These are phyloP conservation scores for Brachionus calyciflorus DNA, from an alignment of 1,140 invertebrate genomes.

Conservation along the genomic window DNA sequence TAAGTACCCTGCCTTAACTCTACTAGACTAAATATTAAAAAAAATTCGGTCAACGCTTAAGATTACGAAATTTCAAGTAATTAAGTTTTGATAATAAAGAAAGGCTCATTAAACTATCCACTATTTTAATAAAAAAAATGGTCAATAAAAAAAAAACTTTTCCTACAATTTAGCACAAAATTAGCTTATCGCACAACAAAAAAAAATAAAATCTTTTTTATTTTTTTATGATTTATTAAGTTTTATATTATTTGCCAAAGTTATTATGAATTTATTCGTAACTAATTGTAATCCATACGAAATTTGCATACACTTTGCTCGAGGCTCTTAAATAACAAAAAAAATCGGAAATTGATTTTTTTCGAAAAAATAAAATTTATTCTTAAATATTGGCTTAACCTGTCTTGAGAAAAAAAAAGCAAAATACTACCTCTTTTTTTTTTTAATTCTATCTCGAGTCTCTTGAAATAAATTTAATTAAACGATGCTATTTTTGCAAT, in stretches of 20 bases:
- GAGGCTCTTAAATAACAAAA: background rate
- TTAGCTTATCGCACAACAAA: slow-evolving; percentile 19
- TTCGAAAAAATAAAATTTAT: no score
- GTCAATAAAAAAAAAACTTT: no score
- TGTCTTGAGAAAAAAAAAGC: background rate
- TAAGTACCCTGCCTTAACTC: no score
- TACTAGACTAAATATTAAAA: no score
- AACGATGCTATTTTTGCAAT: slow-evolving; percentile 32
- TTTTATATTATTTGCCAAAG: slow-evolving; percentile 12
- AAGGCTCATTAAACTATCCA: no score
- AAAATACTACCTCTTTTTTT: no score
- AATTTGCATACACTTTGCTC: background rate
- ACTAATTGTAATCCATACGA: slow-evolving; percentile 8
- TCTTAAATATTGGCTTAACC: slow-evolving; percentile 41
- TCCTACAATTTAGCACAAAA: background rate
- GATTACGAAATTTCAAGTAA: no score
- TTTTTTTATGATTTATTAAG: slow-evolving; percentile 9
- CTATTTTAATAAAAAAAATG: no score
- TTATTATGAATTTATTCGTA: slow-evolving; percentile 16
- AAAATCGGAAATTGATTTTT: slow-evolving; percentile 19
- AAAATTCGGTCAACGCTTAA: no score
- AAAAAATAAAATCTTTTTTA: no score
- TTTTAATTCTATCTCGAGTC: background rate
- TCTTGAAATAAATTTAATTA: slow-evolving; percentile 30
- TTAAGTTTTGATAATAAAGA: no score